Percentiles rank a stretch among this genome's conserved stretches.
phyloP scores from a whole-genome alignment of 2,888 invertebrate species.

The Brachycybe producta region DNA sequence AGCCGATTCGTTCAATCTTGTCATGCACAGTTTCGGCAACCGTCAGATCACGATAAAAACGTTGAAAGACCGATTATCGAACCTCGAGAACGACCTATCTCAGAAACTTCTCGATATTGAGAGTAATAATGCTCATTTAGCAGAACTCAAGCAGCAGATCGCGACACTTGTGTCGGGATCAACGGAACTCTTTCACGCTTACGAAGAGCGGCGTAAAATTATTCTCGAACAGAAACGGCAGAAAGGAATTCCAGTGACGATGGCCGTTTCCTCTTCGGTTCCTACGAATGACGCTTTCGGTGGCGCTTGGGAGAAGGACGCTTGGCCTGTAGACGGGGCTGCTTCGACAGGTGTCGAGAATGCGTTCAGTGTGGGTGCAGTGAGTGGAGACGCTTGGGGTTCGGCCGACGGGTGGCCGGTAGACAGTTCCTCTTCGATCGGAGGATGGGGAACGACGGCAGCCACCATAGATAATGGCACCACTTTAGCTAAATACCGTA shows the following conservation, averaged over 20 bases:
- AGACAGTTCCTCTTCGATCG: not conserved
- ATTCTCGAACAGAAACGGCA: slow-evolving; percentile 23
- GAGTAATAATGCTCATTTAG: slow-evolving; percentile 59
- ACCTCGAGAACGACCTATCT: slow-evolving; percentile 39
- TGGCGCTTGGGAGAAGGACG: slow-evolving; percentile 5
- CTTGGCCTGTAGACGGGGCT: not conserved
- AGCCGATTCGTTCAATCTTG: slow-evolving; percentile 35
- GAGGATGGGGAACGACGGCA: not conserved
- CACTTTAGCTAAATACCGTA: slow-evolving; percentile 55
- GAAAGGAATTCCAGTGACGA: not conserved
- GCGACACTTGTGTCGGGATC: slow-evolving; percentile 53
- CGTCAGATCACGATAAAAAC: slow-evolving; percentile 61
- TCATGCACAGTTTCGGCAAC: slow-evolving; percentile 50
- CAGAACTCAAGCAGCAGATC: slow-evolving; percentile 47
- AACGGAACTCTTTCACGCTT: slow-evolving; percentile 49
- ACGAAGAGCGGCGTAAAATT: slow-evolving; percentile 50
- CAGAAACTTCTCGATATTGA: slow-evolving; percentile 67
- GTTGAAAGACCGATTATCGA: slow-evolving; percentile 51
- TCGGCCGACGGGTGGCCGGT: slow-evolving; percentile 1
- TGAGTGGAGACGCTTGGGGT: not conserved
- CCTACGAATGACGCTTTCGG: not conserved
- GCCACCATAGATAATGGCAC: not conserved
- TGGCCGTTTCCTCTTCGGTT: not conserved
- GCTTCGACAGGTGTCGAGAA: not conserved
- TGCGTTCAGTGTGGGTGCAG: not conserved